A percentile compares a stretch with the other conserved stretches of the same genome.
Conservation (phyloP, 2,888 invertebrate genomes). For the Timandra comae region DNA sequence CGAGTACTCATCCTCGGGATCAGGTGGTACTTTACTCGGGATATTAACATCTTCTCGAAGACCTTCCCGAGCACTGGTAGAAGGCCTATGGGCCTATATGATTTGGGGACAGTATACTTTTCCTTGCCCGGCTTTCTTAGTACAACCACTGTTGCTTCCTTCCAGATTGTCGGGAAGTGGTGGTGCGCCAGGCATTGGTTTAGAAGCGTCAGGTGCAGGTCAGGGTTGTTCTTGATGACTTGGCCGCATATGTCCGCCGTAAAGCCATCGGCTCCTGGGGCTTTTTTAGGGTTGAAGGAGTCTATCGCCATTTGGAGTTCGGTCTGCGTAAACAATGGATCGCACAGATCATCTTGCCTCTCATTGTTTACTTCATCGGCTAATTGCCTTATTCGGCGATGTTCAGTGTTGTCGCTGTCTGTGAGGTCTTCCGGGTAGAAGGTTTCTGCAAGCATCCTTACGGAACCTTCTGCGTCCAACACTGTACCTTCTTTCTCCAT, state of each 20-base stretch:
- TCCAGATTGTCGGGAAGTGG: conserved; percentile 17
- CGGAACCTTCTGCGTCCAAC: conserved; percentile 1
- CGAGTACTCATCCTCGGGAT: neutral
- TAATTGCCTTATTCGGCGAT: neutral
- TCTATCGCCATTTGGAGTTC: conserved; percentile 6
- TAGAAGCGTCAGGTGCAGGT: conserved; percentile 9
- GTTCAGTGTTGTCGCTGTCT: conserved; percentile 4
- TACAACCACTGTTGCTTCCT: conserved; percentile 15
- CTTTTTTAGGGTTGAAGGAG: conserved; percentile 17
- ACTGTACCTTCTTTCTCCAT: neutral
- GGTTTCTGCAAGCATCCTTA: conserved; percentile 2
- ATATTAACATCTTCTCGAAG: neutral
- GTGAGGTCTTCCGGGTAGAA: conserved; percentile 9
- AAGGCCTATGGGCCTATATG: conserved; percentile 18
- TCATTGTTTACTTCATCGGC: conserved; percentile 5
- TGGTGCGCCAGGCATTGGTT: conserved; percentile 15
- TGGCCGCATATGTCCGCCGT: conserved; percentile 22
- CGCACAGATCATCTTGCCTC: conserved; percentile 1
- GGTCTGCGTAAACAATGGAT: conserved; percentile 14
- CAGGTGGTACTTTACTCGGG: neutral
- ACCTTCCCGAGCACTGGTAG: conserved; percentile 19
- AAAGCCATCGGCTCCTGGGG: conserved; percentile 20
- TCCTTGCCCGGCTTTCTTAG: conserved; percentile 19
- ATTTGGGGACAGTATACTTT: conserved; percentile 15
- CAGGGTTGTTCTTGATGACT: conserved; percentile 6